Conservation (phyloP, 53 echinoderm and acorn worm species). For the Paelopatides confundens region DNA sequence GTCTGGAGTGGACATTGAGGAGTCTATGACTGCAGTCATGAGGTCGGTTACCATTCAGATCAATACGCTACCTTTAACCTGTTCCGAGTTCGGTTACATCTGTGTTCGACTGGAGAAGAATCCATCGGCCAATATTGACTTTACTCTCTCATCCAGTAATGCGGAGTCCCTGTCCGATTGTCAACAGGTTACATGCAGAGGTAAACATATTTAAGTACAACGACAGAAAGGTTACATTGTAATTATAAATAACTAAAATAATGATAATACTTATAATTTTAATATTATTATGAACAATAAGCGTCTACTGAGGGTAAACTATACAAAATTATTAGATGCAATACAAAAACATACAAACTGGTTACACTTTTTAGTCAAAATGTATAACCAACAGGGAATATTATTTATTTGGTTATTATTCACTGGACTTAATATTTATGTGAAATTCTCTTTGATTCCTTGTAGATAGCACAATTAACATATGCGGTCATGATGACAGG, state of each 20-base stretch:
- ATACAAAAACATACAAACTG: no score
- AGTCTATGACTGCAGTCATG: slow-evolving; percentile 44
- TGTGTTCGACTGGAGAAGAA: slow-evolving; percentile 68
- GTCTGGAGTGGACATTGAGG: slow-evolving; percentile 35
- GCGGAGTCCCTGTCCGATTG: slow-evolving; percentile 63
- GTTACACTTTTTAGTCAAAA: no score
- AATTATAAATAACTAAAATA: not conserved
- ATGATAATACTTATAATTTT: not conserved
- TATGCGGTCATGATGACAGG: no score
- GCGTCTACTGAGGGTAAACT: no score
- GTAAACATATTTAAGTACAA: slow-evolving; percentile 55
- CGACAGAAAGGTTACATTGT: no score
- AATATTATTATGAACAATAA: no score
- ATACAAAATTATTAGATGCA: no score
- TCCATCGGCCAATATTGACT: slow-evolving; percentile 59
- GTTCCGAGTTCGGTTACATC: slow-evolving; percentile 44
- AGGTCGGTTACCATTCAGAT: slow-evolving; percentile 18
- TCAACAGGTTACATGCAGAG: slow-evolving; percentile 69
- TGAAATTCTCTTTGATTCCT: no score
- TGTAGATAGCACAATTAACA: no score
- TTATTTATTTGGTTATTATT: no score
- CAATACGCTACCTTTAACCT: slow-evolving; percentile 20
- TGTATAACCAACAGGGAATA: no score
- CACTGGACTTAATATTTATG: no score
- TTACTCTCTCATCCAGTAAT: slow-evolving; percentile 69